Evolutionary conservation across 2,797 vertebrate species (phyloP).

Genomic region (Zalophus californianus): DNA sequence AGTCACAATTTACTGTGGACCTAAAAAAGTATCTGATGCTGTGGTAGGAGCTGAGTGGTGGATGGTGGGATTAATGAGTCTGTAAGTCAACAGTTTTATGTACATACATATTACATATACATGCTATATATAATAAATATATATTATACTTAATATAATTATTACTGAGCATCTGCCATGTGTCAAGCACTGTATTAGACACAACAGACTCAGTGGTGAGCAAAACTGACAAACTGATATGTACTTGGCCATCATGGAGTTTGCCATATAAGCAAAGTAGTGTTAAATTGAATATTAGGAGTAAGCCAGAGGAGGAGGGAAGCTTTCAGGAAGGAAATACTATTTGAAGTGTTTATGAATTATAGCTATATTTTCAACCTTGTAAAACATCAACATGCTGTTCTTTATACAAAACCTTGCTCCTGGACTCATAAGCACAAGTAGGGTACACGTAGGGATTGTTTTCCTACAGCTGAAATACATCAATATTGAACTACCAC

Average conservation of each 20-base stretch:
- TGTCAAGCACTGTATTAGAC: background rate
- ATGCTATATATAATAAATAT: background rate
- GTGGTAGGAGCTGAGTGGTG: background rate
- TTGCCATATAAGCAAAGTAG: background rate
- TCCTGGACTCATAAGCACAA: background rate
- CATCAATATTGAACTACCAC: background rate
- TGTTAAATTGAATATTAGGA: background rate
- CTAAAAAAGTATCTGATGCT: background rate
- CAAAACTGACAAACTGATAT: background rate
- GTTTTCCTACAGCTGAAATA: background rate
- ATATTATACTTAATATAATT: background rate
- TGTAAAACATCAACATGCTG: background rate
- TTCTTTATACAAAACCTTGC: background rate
- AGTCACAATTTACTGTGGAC: background rate
- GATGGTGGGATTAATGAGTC: background rate
- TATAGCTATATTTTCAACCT: background rate
- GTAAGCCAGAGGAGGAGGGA: background rate
- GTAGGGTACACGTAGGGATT: background rate
- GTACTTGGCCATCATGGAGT: background rate
- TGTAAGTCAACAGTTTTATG: background rate
- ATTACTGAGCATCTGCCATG: background rate
- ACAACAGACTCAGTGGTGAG: background rate
- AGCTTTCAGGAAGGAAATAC: background rate
- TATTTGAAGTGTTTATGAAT: slow-evolving; percentile 15
- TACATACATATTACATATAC: background rate